Base-by-base conservation (phyloP, 2,888 invertebrate species). In the Anticlea derivata region DNA sequence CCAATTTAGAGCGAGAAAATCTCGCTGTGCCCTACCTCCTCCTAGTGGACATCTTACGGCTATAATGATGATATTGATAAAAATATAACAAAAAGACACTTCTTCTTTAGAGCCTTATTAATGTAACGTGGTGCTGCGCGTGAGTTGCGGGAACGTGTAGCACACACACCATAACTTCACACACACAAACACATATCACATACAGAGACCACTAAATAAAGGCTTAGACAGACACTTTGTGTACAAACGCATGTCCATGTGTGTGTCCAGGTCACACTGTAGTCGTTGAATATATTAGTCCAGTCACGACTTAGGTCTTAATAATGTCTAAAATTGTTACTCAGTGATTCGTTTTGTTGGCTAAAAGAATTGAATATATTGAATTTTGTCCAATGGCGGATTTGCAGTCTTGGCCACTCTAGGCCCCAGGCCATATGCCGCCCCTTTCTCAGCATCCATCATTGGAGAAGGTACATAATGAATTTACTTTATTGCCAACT, bases 201-300 rank as follows among this genome's bases (percentile, higher is more conserved):
- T 20, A 39, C 22, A 5, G 7, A 35, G 8, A 41, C 17, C 23
- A 12, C 7, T 7, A 37, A 10, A 24, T 24, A 17, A 11, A 24
- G 6, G 6, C 5, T 7, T 7, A 7, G 1, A 1, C n/a, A 5
- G 1, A 17, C 17, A 33, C n/a, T n/a, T n/a, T 17, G 8, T 8
- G 31, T 24, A 7, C 12, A 24, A n/a, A 4, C 29, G 27, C 1
- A 5, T 12, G 12, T 10, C 11, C 29, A 23, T 20, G 34, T 34
- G n/a, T 45, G 49, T 27, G 50, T 31, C 33, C 51, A 52, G 54
- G 57, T 60, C 57, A 57, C 49, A 50, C 13, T 29, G 23, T 40
- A 39, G 29, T 24, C 44, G 33, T 39, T 29, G 38, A 43, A 31
- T 31, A 41, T 22, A 49, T 50, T 44, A 38, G 20, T 39, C 27